These are phyloP conservation scores for Periophthalmodon schlosseri DNA, from an alignment of 2,113 vertebrate species.

Conservation along the genomic window DNA sequence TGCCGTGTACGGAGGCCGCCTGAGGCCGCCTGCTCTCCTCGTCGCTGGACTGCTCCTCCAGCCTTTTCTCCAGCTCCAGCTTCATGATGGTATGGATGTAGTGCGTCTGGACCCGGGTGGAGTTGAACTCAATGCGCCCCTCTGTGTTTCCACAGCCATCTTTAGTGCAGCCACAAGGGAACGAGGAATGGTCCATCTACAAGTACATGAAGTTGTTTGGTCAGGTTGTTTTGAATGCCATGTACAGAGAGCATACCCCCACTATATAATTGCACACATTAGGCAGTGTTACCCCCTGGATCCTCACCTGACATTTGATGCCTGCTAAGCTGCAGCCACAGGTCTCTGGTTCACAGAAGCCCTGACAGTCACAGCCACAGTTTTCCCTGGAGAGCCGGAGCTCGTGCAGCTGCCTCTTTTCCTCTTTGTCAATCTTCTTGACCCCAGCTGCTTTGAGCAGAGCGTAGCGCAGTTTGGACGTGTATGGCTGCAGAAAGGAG, in stretches of 20 bases:
- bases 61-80: constrained; percentile 87
- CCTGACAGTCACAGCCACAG: constrained; percentile 90
- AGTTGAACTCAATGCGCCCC: constrained; percentile 95
- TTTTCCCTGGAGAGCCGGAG: constrained; percentile 90
- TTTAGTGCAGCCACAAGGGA: constrained; percentile 93
- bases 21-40: constrained; percentile 61
- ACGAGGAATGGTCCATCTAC: constrained; percentile 95
- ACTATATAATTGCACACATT: background rate
- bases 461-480: constrained; percentile 83
- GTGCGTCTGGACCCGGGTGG: constrained; percentile 91
- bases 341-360: constrained; percentile 92
- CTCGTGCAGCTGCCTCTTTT: constrained; percentile 90
- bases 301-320: constrained; percentile 94
- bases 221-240: background rate
- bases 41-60: constrained; percentile 76
- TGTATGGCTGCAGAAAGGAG: constrained; percentile 89
- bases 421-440: constrained; percentile 92
- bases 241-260: background rate
- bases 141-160: constrained; percentile 90
- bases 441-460: constrained; percentile 89
- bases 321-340: constrained; percentile 93
- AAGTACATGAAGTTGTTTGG: constrained; percentile 6
- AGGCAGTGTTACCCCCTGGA: background rate
- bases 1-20: constrained; percentile 3
- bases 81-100: constrained; percentile 96